Evolutionary conservation across 2,113 vertebrate species (phyloP).

Genomic region (Panurus biarmicus): DNA sequence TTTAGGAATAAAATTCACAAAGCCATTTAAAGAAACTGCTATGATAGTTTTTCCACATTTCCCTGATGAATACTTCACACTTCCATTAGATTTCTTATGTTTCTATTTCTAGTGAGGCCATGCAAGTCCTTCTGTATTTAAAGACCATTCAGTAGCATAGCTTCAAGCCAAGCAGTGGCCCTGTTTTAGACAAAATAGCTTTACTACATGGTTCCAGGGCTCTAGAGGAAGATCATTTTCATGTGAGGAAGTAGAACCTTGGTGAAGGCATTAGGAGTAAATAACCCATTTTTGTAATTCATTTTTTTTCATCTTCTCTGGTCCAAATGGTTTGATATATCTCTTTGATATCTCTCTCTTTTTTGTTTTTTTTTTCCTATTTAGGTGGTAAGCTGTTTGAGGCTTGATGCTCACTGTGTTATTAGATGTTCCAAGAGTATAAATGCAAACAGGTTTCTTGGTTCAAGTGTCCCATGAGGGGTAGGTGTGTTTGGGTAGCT

Average conservation of each 20-base stretch:
- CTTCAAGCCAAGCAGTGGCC: neutral
- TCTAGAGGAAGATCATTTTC: neutral
- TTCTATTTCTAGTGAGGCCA: conserved; percentile 10
- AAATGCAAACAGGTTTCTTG: neutral
- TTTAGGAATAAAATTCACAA: conserved; percentile 45
- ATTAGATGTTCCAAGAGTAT: neutral
- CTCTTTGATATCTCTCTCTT: no score
- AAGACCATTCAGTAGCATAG: neutral
- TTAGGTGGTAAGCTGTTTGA: neutral
- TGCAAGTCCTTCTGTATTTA: conserved; percentile 40
- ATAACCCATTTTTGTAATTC: neutral
- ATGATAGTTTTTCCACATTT: conserved; percentile 41
- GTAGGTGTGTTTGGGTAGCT: neutral
- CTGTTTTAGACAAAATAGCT: neutral
- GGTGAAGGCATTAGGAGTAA: neutral
- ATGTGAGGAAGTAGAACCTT: neutral
- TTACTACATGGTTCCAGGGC: neutral
- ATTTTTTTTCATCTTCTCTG: neutral
- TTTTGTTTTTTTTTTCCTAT: neutral
- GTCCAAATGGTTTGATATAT: neutral
- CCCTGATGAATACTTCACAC: conserved; percentile 36
- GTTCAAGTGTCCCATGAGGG: neutral
- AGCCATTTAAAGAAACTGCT: conserved; percentile 53
- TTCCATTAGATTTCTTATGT: neutral
- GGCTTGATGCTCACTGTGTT: neutral